These are phyloP conservation scores for Trilocha varians DNA, from an alignment of 2,888 invertebrate species.

Conservation along the genomic window DNA sequence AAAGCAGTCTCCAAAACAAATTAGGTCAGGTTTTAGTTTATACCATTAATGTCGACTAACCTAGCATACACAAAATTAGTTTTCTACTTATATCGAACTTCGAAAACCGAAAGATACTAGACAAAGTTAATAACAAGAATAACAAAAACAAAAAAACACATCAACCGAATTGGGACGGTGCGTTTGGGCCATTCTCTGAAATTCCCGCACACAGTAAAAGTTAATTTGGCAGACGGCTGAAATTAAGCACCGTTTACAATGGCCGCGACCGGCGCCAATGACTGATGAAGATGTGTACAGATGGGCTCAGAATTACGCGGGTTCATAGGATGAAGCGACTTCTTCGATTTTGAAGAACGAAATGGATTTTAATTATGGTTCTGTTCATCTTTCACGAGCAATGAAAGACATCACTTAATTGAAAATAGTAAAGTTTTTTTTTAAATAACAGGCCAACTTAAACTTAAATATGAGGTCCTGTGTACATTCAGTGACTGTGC, in stretches of 20 bases:
- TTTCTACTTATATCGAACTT: neutral
- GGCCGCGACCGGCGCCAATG: conserved; percentile 43
- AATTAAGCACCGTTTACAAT: conserved; percentile 53
- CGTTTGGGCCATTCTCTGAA: conserved; percentile 8
- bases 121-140: neutral
- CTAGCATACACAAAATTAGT: too few relatives aligned
- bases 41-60: too few relatives aligned
- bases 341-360: neutral
- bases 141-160: conserved; percentile 1
- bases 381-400: too few relatives aligned
- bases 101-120: neutral
- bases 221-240: conserved; percentile 41
- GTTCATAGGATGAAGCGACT: neutral
- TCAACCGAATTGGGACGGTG: conserved; percentile 8
- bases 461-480: too few relatives aligned
- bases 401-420: too few relatives aligned
- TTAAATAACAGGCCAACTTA: too few relatives aligned
- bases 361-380: too few relatives aligned
- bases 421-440: too few relatives aligned
- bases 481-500: too few relatives aligned
- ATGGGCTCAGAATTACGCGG: conserved; percentile 20
- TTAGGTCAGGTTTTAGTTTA: too few relatives aligned
- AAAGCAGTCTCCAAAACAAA: too few relatives aligned
- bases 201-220: conserved; percentile 18
- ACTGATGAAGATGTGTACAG: conserved; percentile 44